Conservation (phyloP, 1,140 invertebrate genomes). For the Bathynomus jamesi region DNA sequence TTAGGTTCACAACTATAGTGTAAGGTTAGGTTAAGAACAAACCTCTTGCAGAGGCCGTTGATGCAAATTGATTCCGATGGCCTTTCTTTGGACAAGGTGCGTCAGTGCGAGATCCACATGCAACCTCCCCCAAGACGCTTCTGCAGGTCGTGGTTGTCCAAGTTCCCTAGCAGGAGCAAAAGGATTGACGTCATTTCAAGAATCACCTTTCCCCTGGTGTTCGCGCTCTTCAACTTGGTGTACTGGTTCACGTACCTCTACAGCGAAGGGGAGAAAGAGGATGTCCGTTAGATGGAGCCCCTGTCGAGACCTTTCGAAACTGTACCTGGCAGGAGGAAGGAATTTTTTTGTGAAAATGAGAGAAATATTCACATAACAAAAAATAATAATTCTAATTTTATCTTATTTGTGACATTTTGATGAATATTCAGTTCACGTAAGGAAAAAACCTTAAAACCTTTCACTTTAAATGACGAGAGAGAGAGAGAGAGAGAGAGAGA, state of each 20-base stretch:
- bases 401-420: too few species aligned
- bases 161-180: slow-evolving; percentile 84
- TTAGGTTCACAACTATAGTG: too few species aligned
- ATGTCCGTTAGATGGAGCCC: too few species aligned
- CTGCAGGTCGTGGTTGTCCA: slow-evolving; percentile 86
- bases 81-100: slow-evolving; percentile 59
- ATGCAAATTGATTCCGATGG: slow-evolving; percentile 67
- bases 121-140: slow-evolving; percentile 46
- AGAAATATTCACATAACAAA: too few species aligned
- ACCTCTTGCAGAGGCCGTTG: slow-evolving; percentile 70
- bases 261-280: slow-evolving; percentile 12
- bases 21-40: background rate
- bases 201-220: slow-evolving; percentile 87
- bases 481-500: too few species aligned
- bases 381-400: too few species aligned
- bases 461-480: too few species aligned
- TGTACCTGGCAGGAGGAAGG: too few species aligned
- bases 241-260: slow-evolving; percentile 91
- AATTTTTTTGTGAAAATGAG: too few species aligned
- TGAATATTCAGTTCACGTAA: too few species aligned
- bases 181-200: slow-evolving; percentile 90
- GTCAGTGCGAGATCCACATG: slow-evolving; percentile 67
- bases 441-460: too few species aligned
- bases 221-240: slow-evolving; percentile 88
- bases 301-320: too few species aligned